A percentile compares a stretch with the other conserved stretches of the same genome.
Evolutionary conservation across 2,797 vertebrate species (phyloP).

Genomic region (Microctenopoma steveboyesi): DNA sequence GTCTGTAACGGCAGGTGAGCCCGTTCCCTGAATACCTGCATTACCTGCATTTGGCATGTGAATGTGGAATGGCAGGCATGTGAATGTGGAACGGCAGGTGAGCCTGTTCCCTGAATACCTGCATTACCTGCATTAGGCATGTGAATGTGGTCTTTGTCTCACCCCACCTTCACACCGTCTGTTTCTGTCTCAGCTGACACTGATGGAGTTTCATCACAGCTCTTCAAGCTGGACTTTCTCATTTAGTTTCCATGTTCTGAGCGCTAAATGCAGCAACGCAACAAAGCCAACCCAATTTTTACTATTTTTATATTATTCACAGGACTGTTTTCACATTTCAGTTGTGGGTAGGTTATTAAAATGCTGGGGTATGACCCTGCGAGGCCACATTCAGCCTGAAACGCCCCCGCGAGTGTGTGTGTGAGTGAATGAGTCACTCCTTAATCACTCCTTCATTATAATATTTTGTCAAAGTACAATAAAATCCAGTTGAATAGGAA

Average conservation of each 20-base stretch:
- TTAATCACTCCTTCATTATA: conserved; percentile 6
- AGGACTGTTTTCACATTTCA: background rate
- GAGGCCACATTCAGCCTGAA: background rate
- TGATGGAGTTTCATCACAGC: background rate
- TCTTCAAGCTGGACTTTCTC: background rate
- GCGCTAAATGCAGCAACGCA: background rate
- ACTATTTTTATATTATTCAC: background rate
- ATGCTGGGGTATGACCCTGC: background rate
- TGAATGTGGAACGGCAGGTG: too few species aligned
- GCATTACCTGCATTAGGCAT: too few species aligned
- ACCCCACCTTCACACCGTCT: too few species aligned
- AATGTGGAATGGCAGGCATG: too few species aligned
- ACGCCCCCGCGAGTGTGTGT: background rate
- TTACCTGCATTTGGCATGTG: too few species aligned
- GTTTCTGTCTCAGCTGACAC: background rate
- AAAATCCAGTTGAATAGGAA: conserved; percentile 12
- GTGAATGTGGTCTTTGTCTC: too few species aligned
- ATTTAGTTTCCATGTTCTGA: background rate
- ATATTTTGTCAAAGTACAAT: conserved; percentile 34
- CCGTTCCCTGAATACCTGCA: too few species aligned
- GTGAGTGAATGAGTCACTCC: too few species aligned
- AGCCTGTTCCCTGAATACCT: too few species aligned
- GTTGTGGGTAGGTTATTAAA: background rate
- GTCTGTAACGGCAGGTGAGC: too few species aligned
- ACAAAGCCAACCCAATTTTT: background rate